phyloP scores from a whole-genome alignment of 1,140 invertebrate species.

The Dysdera silvatica region DNA sequence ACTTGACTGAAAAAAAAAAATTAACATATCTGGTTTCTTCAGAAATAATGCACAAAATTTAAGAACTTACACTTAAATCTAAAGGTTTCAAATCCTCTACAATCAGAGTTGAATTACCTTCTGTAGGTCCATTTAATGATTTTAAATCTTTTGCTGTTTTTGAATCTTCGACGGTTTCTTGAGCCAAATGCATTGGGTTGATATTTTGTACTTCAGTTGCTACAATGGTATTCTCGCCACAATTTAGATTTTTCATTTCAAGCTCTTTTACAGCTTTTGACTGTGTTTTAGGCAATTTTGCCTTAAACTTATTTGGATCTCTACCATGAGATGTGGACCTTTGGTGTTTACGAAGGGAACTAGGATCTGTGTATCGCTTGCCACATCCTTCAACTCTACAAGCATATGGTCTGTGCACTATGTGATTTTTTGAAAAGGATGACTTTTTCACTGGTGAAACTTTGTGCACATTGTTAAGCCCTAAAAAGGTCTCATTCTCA shows the following conservation, averaged over 20 bases:
- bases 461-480: slow-evolving; percentile 94
- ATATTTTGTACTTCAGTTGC: neutral
- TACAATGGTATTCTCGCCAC: slow-evolving; percentile 16
- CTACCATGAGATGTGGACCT: slow-evolving; percentile 20
- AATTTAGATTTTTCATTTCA: slow-evolving; percentile 7
- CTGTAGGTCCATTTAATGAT: neutral
- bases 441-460: slow-evolving; percentile 93
- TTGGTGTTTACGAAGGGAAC: slow-evolving; percentile 78
- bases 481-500: too few species aligned
- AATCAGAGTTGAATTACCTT: too few species aligned
- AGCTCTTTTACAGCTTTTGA: slow-evolving; percentile 7
- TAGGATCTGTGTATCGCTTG: slow-evolving; percentile 89
- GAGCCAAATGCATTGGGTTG: neutral
- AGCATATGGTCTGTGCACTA: slow-evolving; percentile 91
- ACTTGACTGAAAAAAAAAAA: too few species aligned
- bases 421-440: slow-evolving; percentile 99
- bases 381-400: slow-evolving; percentile 79
- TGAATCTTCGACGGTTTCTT: slow-evolving; percentile 18
- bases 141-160: neutral
- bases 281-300: neutral
- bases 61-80: slow-evolving; percentile 21
- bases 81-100: slow-evolving; percentile 21
- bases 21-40: too few species aligned
- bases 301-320: slow-evolving; percentile 22
- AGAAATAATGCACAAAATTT: too few species aligned